Evolutionary conservation across 2,888 invertebrate genomes (phyloP), one percentile per base, ranked within the genome.

Genomic region (Halocaridina rubra): DNA sequence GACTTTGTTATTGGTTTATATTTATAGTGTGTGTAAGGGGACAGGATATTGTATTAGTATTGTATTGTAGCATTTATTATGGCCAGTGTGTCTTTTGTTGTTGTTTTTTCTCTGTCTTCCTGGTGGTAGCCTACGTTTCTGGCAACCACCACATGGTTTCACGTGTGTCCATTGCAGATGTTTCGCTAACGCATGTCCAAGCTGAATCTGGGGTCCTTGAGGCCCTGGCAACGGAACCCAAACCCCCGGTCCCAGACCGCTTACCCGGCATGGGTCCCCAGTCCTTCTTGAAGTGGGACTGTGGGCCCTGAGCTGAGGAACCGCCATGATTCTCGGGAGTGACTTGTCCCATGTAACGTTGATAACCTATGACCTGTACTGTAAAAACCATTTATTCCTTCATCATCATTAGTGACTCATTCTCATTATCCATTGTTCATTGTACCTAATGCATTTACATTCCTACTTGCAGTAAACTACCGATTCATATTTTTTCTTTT

Each of bases 151-250:
- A 72, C 81, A 78, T 86, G 81, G 72, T 88, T 85, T 88, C 86
- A 81, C 87, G 75, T 84, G 88, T 86, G 82, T 85, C 88, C 85
- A 86, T 82, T 85, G 72, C 82, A 85, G 88, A 88, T 82, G 71
- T 82, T 82, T 80, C 82, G 84, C 82, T 79, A 80, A 74, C 81
- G 81, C 81, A 81, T 81, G 81, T 81, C 76, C 81, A 77, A 76
- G 72, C 61, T 81, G 75, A 79, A 75, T 75, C 75, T 74, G 64
- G 80, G 80, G 71, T 59, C 74, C 64, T 80, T 81, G 59, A 61
- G 80, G 59, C 69, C 76, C 81, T 78, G 69, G 76, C 80, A 80
- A 80, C 80, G 80, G 80, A 80, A 61, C 80, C 80, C 80, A 80
- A 80, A 77, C 53, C 74, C 80, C 80, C 80, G 80, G 80, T 80